Percentiles rank a stretch among this genome's conserved stretches.
Conservation (phyloP, 2,888 invertebrate genomes). For the Zaprionus bogoriensis region DNA sequence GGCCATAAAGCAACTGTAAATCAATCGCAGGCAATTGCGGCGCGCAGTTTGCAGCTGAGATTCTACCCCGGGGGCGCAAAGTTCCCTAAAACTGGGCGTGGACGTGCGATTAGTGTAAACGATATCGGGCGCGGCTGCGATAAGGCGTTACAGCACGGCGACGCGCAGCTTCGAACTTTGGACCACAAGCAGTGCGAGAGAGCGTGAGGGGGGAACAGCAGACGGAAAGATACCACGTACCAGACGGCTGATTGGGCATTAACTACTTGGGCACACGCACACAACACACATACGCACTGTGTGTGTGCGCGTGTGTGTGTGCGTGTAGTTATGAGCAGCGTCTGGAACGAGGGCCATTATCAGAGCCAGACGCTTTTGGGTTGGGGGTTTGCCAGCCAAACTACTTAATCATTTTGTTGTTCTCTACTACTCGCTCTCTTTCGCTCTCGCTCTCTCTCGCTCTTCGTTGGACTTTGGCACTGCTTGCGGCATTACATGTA, state of each 20-base stretch:
- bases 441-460: not conserved
- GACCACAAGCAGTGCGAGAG: not conserved
- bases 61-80: not conserved
- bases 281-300: not conserved
- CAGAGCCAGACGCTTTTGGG: constrained; percentile 4
- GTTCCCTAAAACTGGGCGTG: not conserved
- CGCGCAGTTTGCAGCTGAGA: not conserved
- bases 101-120: constrained; percentile 2
- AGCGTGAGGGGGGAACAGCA: not conserved
- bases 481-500: not conserved
- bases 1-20: not conserved
- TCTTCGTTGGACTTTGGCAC: not conserved
- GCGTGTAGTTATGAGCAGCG: constrained; percentile 3
- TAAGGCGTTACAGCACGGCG: not conserved
- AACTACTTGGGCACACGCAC: constrained; percentile 4
- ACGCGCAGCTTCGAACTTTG: constrained; percentile 29
- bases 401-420: constrained; percentile 12
- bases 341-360: constrained; percentile 4
- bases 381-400: not conserved
- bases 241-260: constrained; percentile 30
- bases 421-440: not conserved
- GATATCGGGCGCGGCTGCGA: not conserved
- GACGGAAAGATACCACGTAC: constrained; percentile 27
- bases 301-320: not conserved
- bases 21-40: not conserved